Evolutionary conservation across 1,140 invertebrate genomes (phyloP), one percentile per base, ranked within the genome.

Genomic region (Diabrotica undecimpunctata): DNA sequence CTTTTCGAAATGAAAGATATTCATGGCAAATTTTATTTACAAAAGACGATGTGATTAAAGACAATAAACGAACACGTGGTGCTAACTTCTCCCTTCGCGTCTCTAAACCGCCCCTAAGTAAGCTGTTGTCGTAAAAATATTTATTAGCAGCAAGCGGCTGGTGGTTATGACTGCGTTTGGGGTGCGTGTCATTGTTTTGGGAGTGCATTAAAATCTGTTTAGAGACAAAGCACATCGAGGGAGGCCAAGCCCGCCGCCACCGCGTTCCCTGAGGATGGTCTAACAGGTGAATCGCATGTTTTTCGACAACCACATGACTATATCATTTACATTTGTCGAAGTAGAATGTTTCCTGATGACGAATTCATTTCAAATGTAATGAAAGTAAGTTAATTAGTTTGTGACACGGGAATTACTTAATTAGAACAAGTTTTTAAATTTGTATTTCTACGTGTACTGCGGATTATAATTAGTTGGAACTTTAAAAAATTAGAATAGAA

Each of bases 171-270:
- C 66, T 70, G n/a, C 41, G 41, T 46, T 59, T 66, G 66, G 70
- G 70, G 70, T 66, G 71, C 71, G 71, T 70, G 73, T 75, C 73
- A 74, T 76, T 75, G 72, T 76, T 74, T 75, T 73, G 66, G 71
- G 69, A 75, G 68, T 70, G 68, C 69, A 77, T 77, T 77, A 77
- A 77, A 77, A 77, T 77, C 75, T 77, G 75, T 75, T 77, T 77
- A 75, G 74, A 72, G 73, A 67, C 71, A 70, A 66, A 65, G 66
- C 65, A 67, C 72, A 72, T 65, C 69, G 68, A 68, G 73, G 67
- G 65, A 67, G 67, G 36, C 56, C 56, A 36, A 52, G 53, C 59
- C 60, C 56, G 62, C 37, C 51, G 53, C 59, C 60, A 64, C 61
- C 57, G 62, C 56, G 38, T 75, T 72, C 71, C 68, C 63, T 54